Evolutionary conservation across 2,113 vertebrate species (phyloP).

Genomic region (Semicossyphus pulcher): DNA sequence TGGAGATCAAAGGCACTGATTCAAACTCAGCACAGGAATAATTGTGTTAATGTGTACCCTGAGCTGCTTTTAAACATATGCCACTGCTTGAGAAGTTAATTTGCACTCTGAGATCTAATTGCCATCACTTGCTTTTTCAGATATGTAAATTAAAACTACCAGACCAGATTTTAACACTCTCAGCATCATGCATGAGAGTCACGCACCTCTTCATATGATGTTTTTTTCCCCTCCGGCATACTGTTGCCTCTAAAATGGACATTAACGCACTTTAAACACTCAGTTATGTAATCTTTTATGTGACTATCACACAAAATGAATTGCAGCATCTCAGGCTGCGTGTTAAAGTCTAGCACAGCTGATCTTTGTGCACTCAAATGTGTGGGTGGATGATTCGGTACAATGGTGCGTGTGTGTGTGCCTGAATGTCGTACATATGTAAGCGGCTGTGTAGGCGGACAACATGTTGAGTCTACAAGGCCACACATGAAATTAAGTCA

Average conservation of each 20-base stretch:
- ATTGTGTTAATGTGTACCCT: neutral
- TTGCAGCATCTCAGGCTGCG: neutral
- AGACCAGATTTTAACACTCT: neutral
- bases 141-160: neutral
- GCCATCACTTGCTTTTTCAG: neutral
- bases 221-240: neutral
- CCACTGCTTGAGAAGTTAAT: neutral
- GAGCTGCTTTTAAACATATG: neutral
- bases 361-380: neutral
- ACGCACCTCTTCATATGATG: neutral
- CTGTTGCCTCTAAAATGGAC: neutral
- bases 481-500: constrained; percentile 5
- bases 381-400: constrained; percentile 29
- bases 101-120: neutral
- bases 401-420: neutral
- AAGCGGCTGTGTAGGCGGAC: constrained; percentile 38
- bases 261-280: neutral
- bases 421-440: neutral
- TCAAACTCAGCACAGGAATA: neutral
- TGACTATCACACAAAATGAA: neutral
- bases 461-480: constrained; percentile 14
- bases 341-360: neutral
- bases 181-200: neutral
- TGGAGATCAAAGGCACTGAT: constrained; percentile 14
- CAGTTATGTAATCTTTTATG: neutral